Evolutionary conservation across 1,140 invertebrate species (phyloP).

Genomic region (Laupala kohalensis): DNA sequence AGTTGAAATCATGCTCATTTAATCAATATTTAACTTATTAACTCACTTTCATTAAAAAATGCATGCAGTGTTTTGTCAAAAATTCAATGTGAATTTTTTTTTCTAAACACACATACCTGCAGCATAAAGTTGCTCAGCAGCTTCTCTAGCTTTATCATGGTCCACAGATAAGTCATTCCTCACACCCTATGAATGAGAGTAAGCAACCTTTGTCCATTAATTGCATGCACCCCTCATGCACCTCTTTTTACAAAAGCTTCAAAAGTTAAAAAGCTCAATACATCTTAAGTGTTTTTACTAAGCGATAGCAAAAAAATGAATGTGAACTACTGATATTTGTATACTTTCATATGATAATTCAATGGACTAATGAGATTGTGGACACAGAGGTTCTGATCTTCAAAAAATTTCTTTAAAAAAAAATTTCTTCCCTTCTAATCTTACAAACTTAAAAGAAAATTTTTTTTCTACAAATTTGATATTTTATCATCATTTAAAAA

Average conservation of each 20-base stretch:
- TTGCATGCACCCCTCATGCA: neutral
- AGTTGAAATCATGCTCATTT: too few species aligned
- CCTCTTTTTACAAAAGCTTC: too few species aligned
- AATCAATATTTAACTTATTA: too few species aligned
- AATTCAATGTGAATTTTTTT: neutral
- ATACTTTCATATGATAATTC: neutral
- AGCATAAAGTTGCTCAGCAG: conserved; percentile 40
- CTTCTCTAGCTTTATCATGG: conserved; percentile 34
- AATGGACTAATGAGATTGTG: neutral
- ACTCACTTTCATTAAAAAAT: too few species aligned
- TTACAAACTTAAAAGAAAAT: too few species aligned
- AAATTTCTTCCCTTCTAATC: too few species aligned
- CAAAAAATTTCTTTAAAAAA: too few species aligned
- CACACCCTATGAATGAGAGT: conserved; percentile 20
- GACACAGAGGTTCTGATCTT: neutral
- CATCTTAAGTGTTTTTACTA: too few species aligned
- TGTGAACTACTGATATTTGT: neutral
- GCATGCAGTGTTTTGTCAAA: neutral
- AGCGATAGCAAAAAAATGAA: neutral
- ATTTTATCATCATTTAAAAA: too few species aligned
- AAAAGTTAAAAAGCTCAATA: too few species aligned
- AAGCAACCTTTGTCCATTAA: neutral
- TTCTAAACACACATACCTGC: conserved; percentile 33
- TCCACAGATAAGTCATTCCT: conserved; percentile 30
- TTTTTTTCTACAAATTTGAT: too few species aligned